Conservation (phyloP, 2,113 vertebrate genomes). For the Eptesicus fuscus region DNA sequence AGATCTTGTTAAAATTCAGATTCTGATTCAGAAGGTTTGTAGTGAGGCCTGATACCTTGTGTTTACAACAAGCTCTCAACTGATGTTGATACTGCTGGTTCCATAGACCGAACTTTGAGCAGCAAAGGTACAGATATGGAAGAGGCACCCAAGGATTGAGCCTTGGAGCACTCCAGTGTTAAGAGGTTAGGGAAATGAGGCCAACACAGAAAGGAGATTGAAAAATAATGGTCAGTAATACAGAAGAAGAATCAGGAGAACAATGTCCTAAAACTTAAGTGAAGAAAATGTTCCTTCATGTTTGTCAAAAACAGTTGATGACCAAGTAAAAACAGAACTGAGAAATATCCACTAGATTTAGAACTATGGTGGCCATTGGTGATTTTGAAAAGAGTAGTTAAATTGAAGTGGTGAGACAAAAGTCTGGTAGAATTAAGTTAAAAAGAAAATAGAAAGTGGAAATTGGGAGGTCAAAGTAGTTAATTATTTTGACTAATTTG, state of each 20-base stretch:
- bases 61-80: neutral
- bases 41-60: neutral
- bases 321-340: neutral
- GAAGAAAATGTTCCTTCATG: neutral
- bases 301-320: neutral
- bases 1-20: neutral
- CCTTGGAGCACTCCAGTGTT: neutral
- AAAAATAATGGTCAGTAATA: neutral
- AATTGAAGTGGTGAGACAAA: neutral
- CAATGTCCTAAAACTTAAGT: neutral
- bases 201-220: neutral
- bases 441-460: neutral
- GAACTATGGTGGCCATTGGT: neutral
- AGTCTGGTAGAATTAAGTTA: neutral
- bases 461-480: neutral
- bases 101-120: neutral
- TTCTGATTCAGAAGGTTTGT: neutral
- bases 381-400: neutral
- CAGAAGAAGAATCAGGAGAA: neutral
- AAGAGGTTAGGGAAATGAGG: neutral
- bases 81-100: neutral
- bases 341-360: neutral
- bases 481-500: neutral
- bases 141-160: neutral
- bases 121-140: neutral